phyloP scores from a whole-genome alignment of 2,113 vertebrate genomes.

The Telmatochromis bifrenatus region DNA sequence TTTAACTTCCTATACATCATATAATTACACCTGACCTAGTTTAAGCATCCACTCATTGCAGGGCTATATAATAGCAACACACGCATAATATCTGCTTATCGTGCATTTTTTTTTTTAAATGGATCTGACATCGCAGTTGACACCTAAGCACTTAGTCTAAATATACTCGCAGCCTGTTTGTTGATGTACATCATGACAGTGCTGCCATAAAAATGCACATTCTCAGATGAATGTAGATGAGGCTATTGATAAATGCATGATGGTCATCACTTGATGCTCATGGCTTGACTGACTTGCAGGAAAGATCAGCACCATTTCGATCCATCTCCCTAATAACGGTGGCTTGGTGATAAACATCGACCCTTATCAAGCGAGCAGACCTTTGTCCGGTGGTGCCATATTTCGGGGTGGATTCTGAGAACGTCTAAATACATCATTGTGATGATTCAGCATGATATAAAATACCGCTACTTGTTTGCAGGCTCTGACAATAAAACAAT shows the following conservation, averaged over 20 bases:
- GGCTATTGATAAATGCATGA: slow-evolving; percentile 34
- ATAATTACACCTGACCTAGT: slow-evolving; percentile 38
- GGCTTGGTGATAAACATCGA: slow-evolving; percentile 57
- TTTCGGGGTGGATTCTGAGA: slow-evolving; percentile 58
- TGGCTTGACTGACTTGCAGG: slow-evolving; percentile 27
- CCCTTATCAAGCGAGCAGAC: slow-evolving; percentile 58
- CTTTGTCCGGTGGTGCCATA: slow-evolving; percentile 67
- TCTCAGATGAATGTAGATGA: slow-evolving; percentile 49
- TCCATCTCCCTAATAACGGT: slow-evolving; percentile 13
- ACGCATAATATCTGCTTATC: slow-evolving; percentile 49
- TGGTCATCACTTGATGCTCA: slow-evolving; percentile 60
- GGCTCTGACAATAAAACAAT: neutral
- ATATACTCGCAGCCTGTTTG: slow-evolving; percentile 32
- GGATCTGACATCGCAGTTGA: slow-evolving; percentile 48
- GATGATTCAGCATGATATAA: slow-evolving; percentile 69
- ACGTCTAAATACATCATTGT: slow-evolving; percentile 57
- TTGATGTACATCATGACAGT: slow-evolving; percentile 46
- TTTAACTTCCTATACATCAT: slow-evolving; percentile 1
- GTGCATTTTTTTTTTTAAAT: slow-evolving; percentile 26
- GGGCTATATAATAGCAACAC: slow-evolving; percentile 9
- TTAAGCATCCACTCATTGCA: slow-evolving; percentile 14
- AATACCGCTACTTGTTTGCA: slow-evolving; percentile 22
- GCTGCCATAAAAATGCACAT: slow-evolving; percentile 37
- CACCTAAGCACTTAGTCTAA: slow-evolving; percentile 47
- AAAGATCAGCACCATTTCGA: slow-evolving; percentile 48